Evolutionary conservation across 2,888 invertebrate species (phyloP).

Genomic region (Conistra vaccinii): DNA sequence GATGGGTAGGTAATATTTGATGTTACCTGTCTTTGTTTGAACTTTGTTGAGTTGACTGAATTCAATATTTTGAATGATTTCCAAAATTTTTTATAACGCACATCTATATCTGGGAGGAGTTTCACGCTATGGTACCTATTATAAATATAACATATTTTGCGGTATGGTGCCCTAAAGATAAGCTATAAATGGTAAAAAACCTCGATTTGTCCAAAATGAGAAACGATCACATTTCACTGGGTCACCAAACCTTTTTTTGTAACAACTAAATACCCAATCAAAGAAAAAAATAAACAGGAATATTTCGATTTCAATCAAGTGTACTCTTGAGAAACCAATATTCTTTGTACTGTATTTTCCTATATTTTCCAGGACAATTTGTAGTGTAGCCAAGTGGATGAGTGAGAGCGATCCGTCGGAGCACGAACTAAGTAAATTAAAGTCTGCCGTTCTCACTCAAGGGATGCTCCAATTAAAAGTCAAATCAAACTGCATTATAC

Average conservation of each 20-base stretch:
- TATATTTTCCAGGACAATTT: constrained; percentile 67
- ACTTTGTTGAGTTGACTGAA: background rate
- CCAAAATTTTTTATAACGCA: background rate
- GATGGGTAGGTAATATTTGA: background rate
- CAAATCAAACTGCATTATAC: constrained; percentile 71
- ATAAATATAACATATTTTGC: background rate
- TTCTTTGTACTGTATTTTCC: constrained; percentile 64
- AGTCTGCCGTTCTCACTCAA: constrained; percentile 62
- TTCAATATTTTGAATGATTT: background rate
- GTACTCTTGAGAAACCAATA: constrained; percentile 59
- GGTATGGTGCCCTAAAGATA: too few relatives aligned
- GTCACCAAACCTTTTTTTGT: background rate
- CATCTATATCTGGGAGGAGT: background rate
- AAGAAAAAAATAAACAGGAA: constrained; percentile 19
- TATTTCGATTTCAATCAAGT: constrained; percentile 35
- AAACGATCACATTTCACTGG: background rate
- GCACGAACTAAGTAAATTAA: constrained; percentile 70
- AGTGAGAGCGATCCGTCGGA: constrained; percentile 52
- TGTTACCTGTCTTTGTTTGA: background rate
- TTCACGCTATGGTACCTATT: background rate
- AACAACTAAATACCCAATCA: background rate
- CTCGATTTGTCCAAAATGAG: background rate
- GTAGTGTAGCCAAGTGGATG: constrained; percentile 58
- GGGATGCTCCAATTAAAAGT: constrained; percentile 74
- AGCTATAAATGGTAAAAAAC: background rate